Conservation (phyloP, 2,888 invertebrate species). For the Cephus pulcher region DNA sequence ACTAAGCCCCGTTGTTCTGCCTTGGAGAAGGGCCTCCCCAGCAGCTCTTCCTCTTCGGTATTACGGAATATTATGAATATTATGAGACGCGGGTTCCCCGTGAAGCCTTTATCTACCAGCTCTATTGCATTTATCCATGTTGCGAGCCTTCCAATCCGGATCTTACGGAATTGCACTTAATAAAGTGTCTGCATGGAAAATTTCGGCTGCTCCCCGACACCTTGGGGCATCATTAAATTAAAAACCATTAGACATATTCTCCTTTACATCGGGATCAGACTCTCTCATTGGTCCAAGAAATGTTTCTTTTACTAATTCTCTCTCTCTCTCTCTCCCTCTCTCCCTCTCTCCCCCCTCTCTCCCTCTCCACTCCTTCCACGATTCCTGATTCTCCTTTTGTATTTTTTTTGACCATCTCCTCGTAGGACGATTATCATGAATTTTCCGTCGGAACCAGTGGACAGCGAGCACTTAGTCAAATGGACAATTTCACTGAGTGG, state of each 20-base stretch:
- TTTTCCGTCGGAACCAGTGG: background rate
- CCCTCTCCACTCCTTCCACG: background rate
- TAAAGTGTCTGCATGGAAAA: background rate
- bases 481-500: background rate
- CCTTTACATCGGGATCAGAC: background rate
- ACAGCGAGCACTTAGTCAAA: background rate
- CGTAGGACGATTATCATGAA: background rate
- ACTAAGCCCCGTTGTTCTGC: background rate
- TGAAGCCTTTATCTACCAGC: background rate
- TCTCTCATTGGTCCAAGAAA: background rate
- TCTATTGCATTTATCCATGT: slow-evolving; percentile 1
- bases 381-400: background rate
- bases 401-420: background rate
- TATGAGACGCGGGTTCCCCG: background rate
- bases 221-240: background rate
- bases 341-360: background rate
- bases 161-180: background rate
- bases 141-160: background rate
- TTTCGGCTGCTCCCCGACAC: background rate
- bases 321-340: slow-evolving; percentile 11
- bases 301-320: background rate
- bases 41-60: background rate
- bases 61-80: background rate
- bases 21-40: background rate
- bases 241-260: background rate